A percentile compares a stretch with the other conserved stretches of the same genome.
Conservation (phyloP, 37 sponge, comb jelly and placozoan genomes). For the Eunapius fragilis region DNA sequence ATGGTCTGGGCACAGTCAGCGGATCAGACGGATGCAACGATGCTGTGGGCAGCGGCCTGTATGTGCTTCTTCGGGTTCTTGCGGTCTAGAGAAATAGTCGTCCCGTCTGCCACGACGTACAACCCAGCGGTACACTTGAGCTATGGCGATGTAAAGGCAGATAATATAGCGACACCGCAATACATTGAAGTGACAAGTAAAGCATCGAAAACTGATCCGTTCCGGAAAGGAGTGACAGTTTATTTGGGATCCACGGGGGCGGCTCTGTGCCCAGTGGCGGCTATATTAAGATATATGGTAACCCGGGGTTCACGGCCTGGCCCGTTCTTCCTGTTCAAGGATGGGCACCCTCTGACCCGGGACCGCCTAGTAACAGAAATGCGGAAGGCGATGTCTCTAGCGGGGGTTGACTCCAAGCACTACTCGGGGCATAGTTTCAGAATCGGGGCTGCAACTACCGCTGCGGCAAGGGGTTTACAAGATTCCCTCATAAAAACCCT, state of each 20-base stretch:
- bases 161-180: background rate
- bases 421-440: slow-evolving; percentile 28
- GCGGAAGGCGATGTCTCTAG: no score
- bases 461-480: slow-evolving; percentile 5
- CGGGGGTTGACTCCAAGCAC: no score
- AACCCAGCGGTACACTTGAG: no score
- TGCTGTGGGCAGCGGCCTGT: no score
- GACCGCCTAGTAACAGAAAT: no score
- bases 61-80: no score
- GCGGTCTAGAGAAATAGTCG: no score
- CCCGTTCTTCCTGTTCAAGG: background rate
- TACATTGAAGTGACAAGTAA: background rate
- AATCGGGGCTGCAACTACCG: slow-evolving; percentile 33
- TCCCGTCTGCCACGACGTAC: no score
- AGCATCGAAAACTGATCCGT: slow-evolving; percentile 26
- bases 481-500: slow-evolving; percentile 22
- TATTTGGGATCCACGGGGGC: background rate
- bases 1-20: no score
- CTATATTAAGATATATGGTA: background rate
- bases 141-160: slow-evolving; percentile 8
- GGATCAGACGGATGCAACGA: no score
- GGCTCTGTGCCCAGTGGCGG: slow-evolving; percentile 15
- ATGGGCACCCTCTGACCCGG: no score
- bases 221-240: slow-evolving; percentile 18
- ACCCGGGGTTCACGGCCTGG: background rate